Evolutionary conservation across 2,888 invertebrate genomes (phyloP), one percentile per base, ranked within the genome.

Genomic region (Eurytoma californica): DNA sequence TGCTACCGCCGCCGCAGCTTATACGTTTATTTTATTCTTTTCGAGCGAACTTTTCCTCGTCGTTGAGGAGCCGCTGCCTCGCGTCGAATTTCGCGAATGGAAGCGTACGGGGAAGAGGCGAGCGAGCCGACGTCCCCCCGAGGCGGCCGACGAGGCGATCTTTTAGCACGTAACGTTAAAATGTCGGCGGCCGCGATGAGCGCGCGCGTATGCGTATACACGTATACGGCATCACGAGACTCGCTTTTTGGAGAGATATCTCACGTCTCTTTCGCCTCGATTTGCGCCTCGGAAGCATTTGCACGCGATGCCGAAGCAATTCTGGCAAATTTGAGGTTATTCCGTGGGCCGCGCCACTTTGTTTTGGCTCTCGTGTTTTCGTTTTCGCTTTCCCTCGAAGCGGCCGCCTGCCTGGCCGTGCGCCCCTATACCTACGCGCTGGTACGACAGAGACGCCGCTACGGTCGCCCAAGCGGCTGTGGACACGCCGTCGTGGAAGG

Each of bases 311-410:
- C 13, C 13, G 18, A 67, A 0, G 24, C 51, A 24, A 53, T 18
- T 20, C 55, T 68, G 14, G 20, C 9, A 55, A 51, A 47, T 77
- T 77, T 77, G 77, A 77, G 77, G 77, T 77, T 77, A 77, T 77
- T 66, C 49, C 51, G 63, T 18, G 28, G 18, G 39, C 28, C 72
- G 61, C 57, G 61, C 72, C 72, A 68, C 73, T 78, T 78, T 78
- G 78, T 78, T 78, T 78, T 78, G 77, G 72, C 77, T 60, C 69
- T 24, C 39, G 55, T 77, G 72, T 72, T 77, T 66, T 65, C 66
- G 66, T 72, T 77, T 66, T 77, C 63, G 70, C 77, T 77, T 70
- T 77, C 66, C 77, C 77, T 72, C 39, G 30, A n/a, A 16, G 9
- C 9, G 18, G 70, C 14, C 9, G 14, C 28, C 3, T 5, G 24